These are phyloP conservation scores for Asarcornis scutulata DNA, from an alignment of 2,113 vertebrate species.

Conservation along the genomic window DNA sequence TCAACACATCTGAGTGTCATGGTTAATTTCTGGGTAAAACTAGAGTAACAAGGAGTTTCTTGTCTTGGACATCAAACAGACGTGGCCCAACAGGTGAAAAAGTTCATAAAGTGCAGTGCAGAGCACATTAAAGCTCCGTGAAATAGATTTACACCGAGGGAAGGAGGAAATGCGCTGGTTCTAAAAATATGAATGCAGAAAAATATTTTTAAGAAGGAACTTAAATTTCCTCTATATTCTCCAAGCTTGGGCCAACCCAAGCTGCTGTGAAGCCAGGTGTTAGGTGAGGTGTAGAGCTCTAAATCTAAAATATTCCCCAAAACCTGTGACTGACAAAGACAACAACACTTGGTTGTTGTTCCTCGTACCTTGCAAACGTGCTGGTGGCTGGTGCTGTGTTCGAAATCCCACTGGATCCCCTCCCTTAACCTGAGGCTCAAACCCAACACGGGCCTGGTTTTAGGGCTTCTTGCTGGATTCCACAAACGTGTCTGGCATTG, in stretches of 20 bases:
- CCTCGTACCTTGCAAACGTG: not conserved
- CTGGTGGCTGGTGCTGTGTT: not conserved
- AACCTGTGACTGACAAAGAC: not conserved
- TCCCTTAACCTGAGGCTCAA: not conserved
- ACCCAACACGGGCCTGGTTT: not conserved
- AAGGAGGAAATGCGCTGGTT: not conserved
- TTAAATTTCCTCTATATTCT: not conserved
- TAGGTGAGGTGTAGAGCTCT: not conserved
- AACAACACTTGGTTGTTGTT: too few relatives aligned
- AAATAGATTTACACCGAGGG: not conserved
- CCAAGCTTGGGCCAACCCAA: not conserved
- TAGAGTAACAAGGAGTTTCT: not conserved
- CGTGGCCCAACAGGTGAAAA: not conserved
- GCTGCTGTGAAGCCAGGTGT: not conserved
- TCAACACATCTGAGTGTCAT: not conserved
- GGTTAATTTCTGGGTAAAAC: not conserved
- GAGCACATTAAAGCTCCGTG: not conserved
- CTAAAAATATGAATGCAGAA: not conserved
- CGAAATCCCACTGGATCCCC: not conserved
- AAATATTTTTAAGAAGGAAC: not conserved
- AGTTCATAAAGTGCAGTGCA: not conserved
- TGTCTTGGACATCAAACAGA: not conserved
- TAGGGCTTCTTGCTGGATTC: not conserved
- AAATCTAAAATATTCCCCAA: not conserved
- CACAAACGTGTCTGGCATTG: not conserved